Evolutionary conservation across 2,888 invertebrate genomes (phyloP).

Genomic region (Andrena marginata): DNA sequence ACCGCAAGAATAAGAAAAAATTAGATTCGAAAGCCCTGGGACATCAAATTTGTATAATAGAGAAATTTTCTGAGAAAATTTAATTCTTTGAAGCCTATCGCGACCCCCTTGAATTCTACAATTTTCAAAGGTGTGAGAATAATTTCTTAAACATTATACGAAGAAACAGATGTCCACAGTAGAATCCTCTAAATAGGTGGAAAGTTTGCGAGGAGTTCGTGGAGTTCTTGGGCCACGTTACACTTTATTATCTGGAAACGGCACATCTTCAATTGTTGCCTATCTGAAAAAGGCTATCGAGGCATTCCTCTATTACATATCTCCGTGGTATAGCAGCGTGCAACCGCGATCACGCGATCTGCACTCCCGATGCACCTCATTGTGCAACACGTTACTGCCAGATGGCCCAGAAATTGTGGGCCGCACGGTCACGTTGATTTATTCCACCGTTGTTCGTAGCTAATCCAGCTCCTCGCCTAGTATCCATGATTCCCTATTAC

Average conservation of each 20-base stretch:
- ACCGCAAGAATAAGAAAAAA: too few relatives aligned
- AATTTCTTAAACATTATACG: too few relatives aligned
- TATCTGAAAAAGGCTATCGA: constrained; percentile 7
- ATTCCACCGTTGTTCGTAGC: constrained; percentile 23
- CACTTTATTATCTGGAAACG: constrained; percentile 5
- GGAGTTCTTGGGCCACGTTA: background rate
- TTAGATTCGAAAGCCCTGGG: too few relatives aligned
- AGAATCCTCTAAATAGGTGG: too few relatives aligned
- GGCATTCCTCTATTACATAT: background rate
- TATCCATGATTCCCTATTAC: constrained; percentile 10
- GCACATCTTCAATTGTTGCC: background rate
- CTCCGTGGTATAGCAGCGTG: background rate
- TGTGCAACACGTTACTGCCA: constrained; percentile 51
- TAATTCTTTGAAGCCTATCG: too few relatives aligned
- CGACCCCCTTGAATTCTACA: too few relatives aligned
- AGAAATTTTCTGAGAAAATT: too few relatives aligned
- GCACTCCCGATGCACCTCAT: constrained; percentile 25
- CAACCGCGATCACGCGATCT: constrained; percentile 21
- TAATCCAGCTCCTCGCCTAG: constrained; percentile 12
- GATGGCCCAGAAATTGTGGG: constrained; percentile 21
- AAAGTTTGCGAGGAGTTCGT: too few relatives aligned
- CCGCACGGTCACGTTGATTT: constrained; percentile 48
- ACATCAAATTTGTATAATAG: too few relatives aligned
- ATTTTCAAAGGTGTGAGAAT: too few relatives aligned
- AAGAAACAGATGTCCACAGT: too few relatives aligned